These are phyloP conservation scores for Chelonoidis abingdonii DNA, from an alignment of 2,113 vertebrate species.

Conservation along the genomic window DNA sequence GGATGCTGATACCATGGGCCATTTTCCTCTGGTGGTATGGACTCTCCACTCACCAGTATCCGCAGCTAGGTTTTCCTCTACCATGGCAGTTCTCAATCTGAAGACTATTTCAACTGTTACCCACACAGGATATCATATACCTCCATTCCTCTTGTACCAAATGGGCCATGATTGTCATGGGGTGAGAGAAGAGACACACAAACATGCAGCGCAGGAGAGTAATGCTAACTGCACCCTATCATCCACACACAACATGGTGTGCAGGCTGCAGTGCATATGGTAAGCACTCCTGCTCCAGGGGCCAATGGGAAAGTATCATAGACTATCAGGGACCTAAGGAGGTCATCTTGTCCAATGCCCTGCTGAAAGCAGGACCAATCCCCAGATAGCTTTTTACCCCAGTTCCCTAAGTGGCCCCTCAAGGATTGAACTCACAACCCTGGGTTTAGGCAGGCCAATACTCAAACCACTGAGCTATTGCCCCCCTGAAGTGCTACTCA, in stretches of 20 bases:
- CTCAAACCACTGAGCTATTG: too few species aligned
- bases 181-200: neutral
- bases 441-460: too few species aligned
- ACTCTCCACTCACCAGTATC: neutral
- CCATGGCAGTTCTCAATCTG: neutral
- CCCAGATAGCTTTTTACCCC: too few species aligned
- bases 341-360: too few species aligned
- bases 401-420: too few species aligned
- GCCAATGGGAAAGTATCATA: neutral
- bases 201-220: too few species aligned
- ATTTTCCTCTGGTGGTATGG: neutral
- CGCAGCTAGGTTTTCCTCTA: neutral
- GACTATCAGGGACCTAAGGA: too few species aligned
- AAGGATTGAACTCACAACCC: too few species aligned
- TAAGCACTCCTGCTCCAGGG: too few species aligned
- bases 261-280: neutral
- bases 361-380: too few species aligned
- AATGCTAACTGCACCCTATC: too few species aligned
- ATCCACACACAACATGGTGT: neutral
- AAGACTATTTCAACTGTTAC: neutral
- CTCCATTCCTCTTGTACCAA: neutral
- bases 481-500: neutral
- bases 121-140: neutral
- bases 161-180: neutral
- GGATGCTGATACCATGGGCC: neutral